Evolutionary conservation across 2,113 vertebrate species (phyloP).

Genomic region (Oryzias javanicus): DNA sequence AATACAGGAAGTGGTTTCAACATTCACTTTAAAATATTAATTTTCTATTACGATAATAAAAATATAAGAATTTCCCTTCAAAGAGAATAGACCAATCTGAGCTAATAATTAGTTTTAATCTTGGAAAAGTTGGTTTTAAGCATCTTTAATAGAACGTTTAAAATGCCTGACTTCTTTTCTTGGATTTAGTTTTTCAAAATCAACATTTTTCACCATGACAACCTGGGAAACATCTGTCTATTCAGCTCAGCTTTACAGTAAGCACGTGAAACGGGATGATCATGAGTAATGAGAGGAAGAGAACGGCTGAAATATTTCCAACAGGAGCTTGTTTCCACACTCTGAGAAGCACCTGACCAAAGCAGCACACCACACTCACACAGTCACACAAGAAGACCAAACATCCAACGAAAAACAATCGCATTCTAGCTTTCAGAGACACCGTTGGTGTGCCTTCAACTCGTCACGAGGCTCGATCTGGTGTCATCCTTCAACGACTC

Average conservation of each 20-base stretch:
- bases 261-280: slow-evolving; percentile 24
- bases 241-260: slow-evolving; percentile 8
- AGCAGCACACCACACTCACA: slow-evolving; percentile 23
- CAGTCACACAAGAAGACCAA: neutral
- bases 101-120: no score
- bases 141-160: no score
- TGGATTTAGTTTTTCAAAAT: slow-evolving; percentile 2
- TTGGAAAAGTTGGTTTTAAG: no score
- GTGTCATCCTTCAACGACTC: neutral
- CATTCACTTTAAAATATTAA: no score
- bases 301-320: slow-evolving; percentile 48
- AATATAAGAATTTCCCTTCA: no score
- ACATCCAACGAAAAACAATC: slow-evolving; percentile 12
- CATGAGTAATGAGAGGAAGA: slow-evolving; percentile 55
- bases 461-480: neutral
- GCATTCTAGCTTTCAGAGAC: slow-evolving; percentile 1
- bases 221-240: neutral
- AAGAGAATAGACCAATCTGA: no score
- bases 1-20: no score
- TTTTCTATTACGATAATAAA: no score
- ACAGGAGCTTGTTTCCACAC: slow-evolving; percentile 46
- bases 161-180: no score
- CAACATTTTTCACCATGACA: neutral
- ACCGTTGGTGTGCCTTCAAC: neutral
- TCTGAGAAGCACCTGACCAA: slow-evolving; percentile 53